A percentile compares a stretch with the other conserved stretches of the same genome.
These are phyloP conservation scores for Pocillopora verrucosa DNA, from an alignment of 64 coral and sea anemone genomes.

Conservation along the genomic window DNA sequence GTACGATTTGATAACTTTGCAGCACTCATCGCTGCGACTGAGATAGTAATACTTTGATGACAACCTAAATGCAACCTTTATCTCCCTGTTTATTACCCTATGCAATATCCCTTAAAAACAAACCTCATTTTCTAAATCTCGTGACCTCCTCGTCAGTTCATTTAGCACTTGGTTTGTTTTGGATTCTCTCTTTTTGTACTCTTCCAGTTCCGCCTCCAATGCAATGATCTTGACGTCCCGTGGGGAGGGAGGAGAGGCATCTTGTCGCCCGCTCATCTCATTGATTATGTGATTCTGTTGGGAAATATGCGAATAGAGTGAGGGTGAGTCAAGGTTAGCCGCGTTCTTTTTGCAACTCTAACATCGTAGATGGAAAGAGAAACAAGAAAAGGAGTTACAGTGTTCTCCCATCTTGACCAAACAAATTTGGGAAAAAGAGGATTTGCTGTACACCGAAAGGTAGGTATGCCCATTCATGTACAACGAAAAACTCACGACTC, in stretches of 20 bases:
- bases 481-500: not conserved
- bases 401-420: no score
- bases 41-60: no score
- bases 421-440: not conserved
- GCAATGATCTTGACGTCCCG: conserved; percentile 77
- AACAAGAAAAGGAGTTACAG: no score
- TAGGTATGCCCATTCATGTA: not conserved
- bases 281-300: conserved; percentile 81
- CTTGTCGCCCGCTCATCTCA: conserved; percentile 63
- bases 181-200: conserved; percentile 61
- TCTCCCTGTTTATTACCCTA: not conserved
- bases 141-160: conserved; percentile 59
- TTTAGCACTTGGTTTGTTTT: conserved; percentile 73
- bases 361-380: no score
- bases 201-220: conserved; percentile 74
- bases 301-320: not conserved
- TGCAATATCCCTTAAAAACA: not conserved
- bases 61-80: not conserved
- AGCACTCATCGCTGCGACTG: no score
- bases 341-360: no score
- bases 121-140: conserved; percentile 82
- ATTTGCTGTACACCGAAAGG: not conserved
- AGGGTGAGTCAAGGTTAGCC: no score
- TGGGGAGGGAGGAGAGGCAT: conserved; percentile 53
- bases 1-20: no score